Evolutionary conservation across 2,888 invertebrate genomes (phyloP).

Genomic region (Rapana venosa): DNA sequence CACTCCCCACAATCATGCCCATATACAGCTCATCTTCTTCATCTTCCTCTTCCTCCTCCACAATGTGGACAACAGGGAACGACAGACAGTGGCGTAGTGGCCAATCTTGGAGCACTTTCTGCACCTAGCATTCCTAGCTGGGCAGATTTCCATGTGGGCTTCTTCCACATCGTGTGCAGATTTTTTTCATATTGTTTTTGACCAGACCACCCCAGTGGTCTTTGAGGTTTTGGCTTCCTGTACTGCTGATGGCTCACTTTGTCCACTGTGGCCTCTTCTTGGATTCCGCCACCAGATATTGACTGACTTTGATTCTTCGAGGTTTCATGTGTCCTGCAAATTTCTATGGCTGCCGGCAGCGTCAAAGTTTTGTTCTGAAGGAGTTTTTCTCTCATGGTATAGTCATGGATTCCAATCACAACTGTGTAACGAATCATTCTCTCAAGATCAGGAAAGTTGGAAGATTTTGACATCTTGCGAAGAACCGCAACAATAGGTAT

Average conservation of each 20-base stretch:
- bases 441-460: not conserved
- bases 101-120: slow-evolving; percentile 5
- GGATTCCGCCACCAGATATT: not conserved
- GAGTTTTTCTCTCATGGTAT: not conserved
- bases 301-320: not conserved
- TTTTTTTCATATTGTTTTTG: not conserved
- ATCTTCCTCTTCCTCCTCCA: no score
- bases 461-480: not conserved
- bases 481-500: slow-evolving; percentile 19
- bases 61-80: not conserved
- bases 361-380: not conserved
- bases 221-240: not conserved
- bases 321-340: not conserved
- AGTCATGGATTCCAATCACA: not conserved
- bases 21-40: no score
- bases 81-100: slow-evolving; percentile 4
- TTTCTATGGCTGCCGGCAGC: not conserved
- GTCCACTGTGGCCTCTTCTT: not conserved
- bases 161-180: slow-evolving; percentile 14
- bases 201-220: not conserved
- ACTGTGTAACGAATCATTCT: slow-evolving; percentile 2
- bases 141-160: slow-evolving; percentile 19
- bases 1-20: no score
- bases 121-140: not conserved
- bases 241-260: not conserved